phyloP scores from a whole-genome alignment of 2,797 vertebrate genomes.

The Masticophis lateralis region DNA sequence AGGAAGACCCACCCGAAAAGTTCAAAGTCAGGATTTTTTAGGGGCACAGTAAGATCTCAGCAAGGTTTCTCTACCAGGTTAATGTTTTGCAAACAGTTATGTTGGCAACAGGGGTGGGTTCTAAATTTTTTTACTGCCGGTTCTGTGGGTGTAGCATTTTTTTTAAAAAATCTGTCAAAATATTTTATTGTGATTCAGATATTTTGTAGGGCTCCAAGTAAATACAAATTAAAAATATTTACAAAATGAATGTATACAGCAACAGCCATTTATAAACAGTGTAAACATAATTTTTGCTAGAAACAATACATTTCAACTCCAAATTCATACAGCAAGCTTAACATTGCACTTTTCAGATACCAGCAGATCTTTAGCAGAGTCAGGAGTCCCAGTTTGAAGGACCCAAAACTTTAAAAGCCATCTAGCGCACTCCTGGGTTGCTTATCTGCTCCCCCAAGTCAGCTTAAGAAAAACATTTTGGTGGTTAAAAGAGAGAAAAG shows the following conservation, averaged over 20 bases:
- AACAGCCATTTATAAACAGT: conserved; percentile 51
- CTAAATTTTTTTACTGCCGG: no score
- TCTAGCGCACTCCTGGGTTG: neutral
- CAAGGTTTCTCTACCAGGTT: no score
- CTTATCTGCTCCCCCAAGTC: neutral
- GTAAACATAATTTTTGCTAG: conserved; percentile 54
- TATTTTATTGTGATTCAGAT: conserved; percentile 76
- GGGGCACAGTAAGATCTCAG: no score
- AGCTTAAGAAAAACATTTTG: neutral
- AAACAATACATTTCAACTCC: conserved; percentile 47
- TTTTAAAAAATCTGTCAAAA: conserved; percentile 55
- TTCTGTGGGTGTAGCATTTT: no score
- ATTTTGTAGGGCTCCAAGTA: conserved; percentile 65
- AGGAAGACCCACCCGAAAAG: no score
- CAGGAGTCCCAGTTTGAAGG: neutral
- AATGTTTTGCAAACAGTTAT: no score
- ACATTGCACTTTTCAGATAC: neutral
- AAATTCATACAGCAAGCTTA: conserved; percentile 21
- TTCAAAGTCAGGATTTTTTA: no score
- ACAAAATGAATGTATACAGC: conserved; percentile 68
- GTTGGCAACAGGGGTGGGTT: no score
- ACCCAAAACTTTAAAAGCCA: neutral
- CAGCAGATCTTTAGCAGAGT: neutral
- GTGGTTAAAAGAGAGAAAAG: neutral
- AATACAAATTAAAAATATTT: conserved; percentile 78